phyloP scores from a whole-genome alignment of 2,888 invertebrate genomes.

The Gerris lacustris region DNA sequence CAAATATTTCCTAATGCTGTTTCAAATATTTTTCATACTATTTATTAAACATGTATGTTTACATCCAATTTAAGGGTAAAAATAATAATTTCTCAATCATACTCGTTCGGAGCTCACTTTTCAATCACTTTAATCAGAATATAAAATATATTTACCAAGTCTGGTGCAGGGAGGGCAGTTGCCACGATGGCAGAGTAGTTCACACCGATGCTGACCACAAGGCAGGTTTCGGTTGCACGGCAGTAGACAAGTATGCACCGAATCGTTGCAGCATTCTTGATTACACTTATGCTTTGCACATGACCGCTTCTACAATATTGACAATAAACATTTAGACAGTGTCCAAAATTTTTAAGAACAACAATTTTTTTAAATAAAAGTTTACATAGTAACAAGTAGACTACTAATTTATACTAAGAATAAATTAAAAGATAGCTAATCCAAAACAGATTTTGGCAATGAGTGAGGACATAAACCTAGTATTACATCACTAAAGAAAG shows the following conservation, averaged over 20 bases:
- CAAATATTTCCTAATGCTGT: too few species aligned
- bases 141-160: slow-evolving; percentile 43
- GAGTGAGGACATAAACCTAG: too few species aligned
- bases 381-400: not conserved
- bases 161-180: slow-evolving; percentile 66
- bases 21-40: too few species aligned
- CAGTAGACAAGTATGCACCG: slow-evolving; percentile 63
- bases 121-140: too few species aligned
- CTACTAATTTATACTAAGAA: too few species aligned
- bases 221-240: slow-evolving; percentile 67
- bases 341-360: not conserved
- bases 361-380: not conserved
- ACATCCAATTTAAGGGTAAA: too few species aligned
- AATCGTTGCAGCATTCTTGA: slow-evolving; percentile 72
- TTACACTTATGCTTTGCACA: slow-evolving; percentile 87
- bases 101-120: too few species aligned
- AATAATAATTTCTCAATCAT: too few species aligned
- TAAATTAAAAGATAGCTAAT: too few species aligned
- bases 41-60: too few species aligned
- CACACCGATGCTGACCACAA: slow-evolving; percentile 82
- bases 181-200: slow-evolving; percentile 78
- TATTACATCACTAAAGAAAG: too few species aligned
- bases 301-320: slow-evolving; percentile 49
- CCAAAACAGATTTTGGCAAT: too few species aligned
- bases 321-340: slow-evolving; percentile 11